Conservation (phyloP, 1,140 invertebrate species). For the Teleopsis dalmanni region DNA sequence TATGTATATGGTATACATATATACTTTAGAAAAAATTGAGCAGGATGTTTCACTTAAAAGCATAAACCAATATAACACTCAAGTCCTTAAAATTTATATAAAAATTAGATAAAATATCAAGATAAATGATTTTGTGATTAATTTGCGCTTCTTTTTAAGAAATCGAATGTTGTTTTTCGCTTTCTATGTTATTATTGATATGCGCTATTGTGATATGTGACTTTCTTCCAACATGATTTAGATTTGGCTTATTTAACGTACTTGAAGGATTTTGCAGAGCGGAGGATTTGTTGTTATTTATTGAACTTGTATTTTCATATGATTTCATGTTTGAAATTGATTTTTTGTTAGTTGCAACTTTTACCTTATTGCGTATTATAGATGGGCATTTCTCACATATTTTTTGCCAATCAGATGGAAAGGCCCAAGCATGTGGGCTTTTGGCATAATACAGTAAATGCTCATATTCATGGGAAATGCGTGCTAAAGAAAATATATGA, state of each 20-base stretch:
- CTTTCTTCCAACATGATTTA: too few relatives aligned
- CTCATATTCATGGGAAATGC: conserved; percentile 38
- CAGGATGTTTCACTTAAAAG: too few relatives aligned
- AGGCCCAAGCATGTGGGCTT: conserved; percentile 35
- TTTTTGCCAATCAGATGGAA: conserved; percentile 36
- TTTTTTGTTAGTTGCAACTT: neutral
- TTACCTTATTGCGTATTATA: conserved; percentile 44
- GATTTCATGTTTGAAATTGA: neutral
- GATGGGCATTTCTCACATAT: conserved; percentile 32
- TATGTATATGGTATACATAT: too few relatives aligned
- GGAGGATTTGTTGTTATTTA: neutral
- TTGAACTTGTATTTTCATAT: neutral
- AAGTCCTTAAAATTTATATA: too few relatives aligned
- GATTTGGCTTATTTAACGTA: too few relatives aligned
- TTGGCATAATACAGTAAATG: conserved; percentile 39
- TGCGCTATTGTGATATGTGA: too few relatives aligned
- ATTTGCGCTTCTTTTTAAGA: too few relatives aligned
- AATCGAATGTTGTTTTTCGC: neutral
- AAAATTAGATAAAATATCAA: too few relatives aligned
- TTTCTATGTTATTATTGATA: neutral
- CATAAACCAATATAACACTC: too few relatives aligned
- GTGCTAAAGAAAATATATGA: conserved; percentile 18
- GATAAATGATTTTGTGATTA: too few relatives aligned
- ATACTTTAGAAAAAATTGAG: too few relatives aligned
- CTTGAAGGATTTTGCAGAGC: too few relatives aligned